A percentile compares a stretch with the other conserved stretches of the same genome.
phyloP scores from a whole-genome alignment of 2,888 invertebrate species.

The Tenthredo livida region DNA sequence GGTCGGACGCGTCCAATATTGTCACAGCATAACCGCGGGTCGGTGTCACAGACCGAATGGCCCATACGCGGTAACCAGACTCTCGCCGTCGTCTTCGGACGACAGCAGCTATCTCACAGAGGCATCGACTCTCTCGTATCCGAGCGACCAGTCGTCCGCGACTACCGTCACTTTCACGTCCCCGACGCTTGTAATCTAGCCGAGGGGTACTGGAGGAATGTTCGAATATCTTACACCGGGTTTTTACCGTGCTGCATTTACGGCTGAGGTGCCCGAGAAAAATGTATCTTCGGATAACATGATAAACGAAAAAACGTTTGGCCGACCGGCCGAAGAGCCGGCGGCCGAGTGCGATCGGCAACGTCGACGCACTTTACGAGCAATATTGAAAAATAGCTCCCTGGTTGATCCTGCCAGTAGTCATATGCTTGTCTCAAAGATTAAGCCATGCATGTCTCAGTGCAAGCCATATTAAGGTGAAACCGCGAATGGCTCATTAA shows the following conservation, averaged over 20 bases:
- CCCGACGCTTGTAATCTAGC: too few relatives aligned
- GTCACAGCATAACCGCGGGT: too few relatives aligned
- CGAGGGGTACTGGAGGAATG: background rate
- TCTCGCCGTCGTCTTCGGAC: too few relatives aligned
- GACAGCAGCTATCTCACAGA: too few relatives aligned
- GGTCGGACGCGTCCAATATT: too few relatives aligned
- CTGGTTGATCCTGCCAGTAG: conserved; percentile 82
- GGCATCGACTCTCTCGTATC: too few relatives aligned
- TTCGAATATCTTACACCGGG: background rate
- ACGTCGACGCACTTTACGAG: too few relatives aligned
- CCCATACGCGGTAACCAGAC: conserved; percentile 24
- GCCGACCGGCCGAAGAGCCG: background rate
- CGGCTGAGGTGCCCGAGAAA: conserved; percentile 61
- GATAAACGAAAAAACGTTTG: background rate
- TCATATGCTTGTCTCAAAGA: conserved; percentile 85
- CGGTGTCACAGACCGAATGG: conserved; percentile 28
- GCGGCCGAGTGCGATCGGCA: conserved; percentile 69
- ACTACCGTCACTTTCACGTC: too few relatives aligned
- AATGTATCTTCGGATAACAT: too few relatives aligned
- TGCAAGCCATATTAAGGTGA: conserved; percentile 80
- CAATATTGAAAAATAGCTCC: conserved; percentile 65
- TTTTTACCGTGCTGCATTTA: conserved; percentile 78
- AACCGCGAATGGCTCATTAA: conserved; percentile 83
- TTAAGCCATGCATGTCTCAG: conserved; percentile 85
- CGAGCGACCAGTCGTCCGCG: too few relatives aligned